phyloP scores from a whole-genome alignment of 2,113 vertebrate genomes.

The Mus pahari region DNA sequence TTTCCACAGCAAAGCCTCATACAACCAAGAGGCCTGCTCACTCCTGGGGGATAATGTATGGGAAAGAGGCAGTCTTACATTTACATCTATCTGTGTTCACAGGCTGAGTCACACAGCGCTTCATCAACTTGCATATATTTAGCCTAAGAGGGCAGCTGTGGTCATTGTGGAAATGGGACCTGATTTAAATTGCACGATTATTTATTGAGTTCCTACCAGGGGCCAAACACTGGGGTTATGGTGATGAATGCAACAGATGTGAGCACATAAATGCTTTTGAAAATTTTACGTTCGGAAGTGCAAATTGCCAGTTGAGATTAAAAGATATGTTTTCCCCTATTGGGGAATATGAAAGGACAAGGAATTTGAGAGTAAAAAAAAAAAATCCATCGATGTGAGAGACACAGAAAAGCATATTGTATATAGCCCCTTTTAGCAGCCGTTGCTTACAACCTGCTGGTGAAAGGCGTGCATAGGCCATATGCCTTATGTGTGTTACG shows the following conservation, averaged over 20 bases:
- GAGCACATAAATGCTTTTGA: not conserved
- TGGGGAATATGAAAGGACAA: not conserved
- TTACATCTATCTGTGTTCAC: not conserved
- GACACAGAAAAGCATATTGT: not conserved
- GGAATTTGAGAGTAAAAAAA: not conserved
- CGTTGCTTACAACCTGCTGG: conserved; percentile 50
- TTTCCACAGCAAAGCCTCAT: conserved; percentile 10
- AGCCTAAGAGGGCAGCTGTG: not conserved
- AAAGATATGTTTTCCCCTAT: conserved; percentile 48
- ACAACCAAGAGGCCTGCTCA: not conserved
- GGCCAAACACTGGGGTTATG: not conserved
- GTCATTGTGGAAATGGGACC: not conserved
- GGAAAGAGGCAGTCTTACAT: conserved; percentile 28
- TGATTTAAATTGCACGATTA: conserved; percentile 20
- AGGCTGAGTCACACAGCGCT: conserved; percentile 23
- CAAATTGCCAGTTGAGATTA: not conserved
- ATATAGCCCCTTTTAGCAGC: conserved; percentile 37
- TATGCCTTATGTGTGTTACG: conserved; percentile 6
- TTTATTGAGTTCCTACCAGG: not conserved
- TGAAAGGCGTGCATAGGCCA: conserved; percentile 9
- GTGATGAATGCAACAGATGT: conserved; percentile 1
- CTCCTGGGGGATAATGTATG: not conserved
- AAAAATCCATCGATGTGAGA: conserved; percentile 20
- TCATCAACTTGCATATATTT: not conserved
- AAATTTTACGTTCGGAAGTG: conserved; percentile 51